These are phyloP conservation scores for Dendrolimus houi DNA, from an alignment of 2,888 invertebrate genomes.

Conservation along the genomic window DNA sequence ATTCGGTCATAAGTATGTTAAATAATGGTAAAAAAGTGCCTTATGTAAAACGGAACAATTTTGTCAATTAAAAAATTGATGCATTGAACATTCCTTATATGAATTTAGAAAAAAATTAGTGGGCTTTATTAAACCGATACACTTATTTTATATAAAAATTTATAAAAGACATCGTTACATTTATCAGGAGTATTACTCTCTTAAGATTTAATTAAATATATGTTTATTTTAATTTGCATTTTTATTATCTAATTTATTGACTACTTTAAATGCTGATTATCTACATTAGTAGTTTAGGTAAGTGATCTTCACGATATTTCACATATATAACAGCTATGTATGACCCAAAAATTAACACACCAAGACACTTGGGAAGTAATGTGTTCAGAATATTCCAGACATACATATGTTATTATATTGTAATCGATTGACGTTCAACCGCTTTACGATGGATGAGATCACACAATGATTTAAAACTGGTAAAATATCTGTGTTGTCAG, in stretches of 20 bases:
- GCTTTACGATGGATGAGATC: too few relatives aligned
- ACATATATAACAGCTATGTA: too few relatives aligned
- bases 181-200: conserved; percentile 64
- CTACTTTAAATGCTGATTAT: neutral
- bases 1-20: conserved; percentile 19
- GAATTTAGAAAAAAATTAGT: conserved; percentile 25
- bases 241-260: conserved; percentile 5
- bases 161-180: conserved; percentile 57
- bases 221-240: conserved; percentile 32
- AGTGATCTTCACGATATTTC: too few relatives aligned
- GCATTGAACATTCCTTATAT: conserved; percentile 67
- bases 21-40: conserved; percentile 42
- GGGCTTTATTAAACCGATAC: conserved; percentile 29
- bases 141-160: conserved; percentile 32
- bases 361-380: too few relatives aligned
- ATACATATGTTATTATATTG: too few relatives aligned
- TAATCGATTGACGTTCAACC: too few relatives aligned
- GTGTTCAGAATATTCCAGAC: too few relatives aligned
- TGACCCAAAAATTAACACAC: too few relatives aligned
- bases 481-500: too few relatives aligned
- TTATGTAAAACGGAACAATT: conserved; percentile 51
- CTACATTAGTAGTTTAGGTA: neutral
- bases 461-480: too few relatives aligned
- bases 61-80: conserved; percentile 52
- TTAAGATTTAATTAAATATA: conserved; percentile 50